Evolutionary conservation across 92 coral and sea anemone species (phyloP).

Genomic region (Paramuricea clavata): DNA sequence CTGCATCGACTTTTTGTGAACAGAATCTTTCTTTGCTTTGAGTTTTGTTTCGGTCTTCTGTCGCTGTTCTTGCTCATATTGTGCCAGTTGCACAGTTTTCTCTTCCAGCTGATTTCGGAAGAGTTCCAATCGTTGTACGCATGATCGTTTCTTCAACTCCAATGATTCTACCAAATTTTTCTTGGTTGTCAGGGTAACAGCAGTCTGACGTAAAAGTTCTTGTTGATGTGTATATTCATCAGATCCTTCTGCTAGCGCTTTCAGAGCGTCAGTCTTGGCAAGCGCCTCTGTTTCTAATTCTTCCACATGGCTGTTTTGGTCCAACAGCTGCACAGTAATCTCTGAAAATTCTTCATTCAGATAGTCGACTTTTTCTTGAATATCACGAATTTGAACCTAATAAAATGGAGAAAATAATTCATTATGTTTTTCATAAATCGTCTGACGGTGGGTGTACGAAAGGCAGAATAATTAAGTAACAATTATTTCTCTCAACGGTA

Average conservation of each 20-base stretch:
- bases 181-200: conserved; percentile 83
- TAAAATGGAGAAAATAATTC: neutral
- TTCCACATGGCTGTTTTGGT: conserved; percentile 79
- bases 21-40: neutral
- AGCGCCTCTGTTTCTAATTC: conserved; percentile 94
- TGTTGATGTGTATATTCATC: conserved; percentile 86
- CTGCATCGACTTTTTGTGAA: neutral
- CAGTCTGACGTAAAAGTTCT: conserved; percentile 86
- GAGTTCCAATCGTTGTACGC: conserved; percentile 75
- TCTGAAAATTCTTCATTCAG: conserved; percentile 92
- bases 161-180: conserved; percentile 80
- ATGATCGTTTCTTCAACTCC: conserved; percentile 79
- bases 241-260: conserved; percentile 80
- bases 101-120: conserved; percentile 81
- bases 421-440: neutral
- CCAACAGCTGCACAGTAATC: conserved; percentile 82
- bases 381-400: conserved; percentile 91
- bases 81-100: conserved; percentile 75
- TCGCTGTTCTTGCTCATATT: conserved; percentile 52
- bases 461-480: no score
- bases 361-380: conserved; percentile 89
- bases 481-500: no score
- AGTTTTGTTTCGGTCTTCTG: neutral
- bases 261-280: conserved; percentile 88
- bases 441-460: no score